A percentile compares a stretch with the other conserved stretches of the same genome.
These are phyloP conservation scores for Darevskia mixta DNA, from an alignment of 2,797 vertebrate species.

Conservation along the genomic window DNA sequence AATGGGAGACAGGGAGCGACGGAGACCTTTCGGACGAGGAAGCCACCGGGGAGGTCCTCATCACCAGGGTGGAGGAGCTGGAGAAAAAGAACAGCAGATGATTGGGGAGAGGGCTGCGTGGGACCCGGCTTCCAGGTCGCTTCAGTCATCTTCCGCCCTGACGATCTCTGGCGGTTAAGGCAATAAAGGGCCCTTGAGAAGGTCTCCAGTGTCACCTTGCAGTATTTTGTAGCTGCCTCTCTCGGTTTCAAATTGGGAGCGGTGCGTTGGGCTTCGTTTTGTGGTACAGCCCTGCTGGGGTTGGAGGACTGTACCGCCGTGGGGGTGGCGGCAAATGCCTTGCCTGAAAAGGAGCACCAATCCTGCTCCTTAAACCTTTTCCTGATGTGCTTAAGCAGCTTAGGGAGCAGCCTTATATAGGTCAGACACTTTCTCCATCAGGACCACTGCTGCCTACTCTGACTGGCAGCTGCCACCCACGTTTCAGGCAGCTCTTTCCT, in stretches of 20 bases:
- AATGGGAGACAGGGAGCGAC: constrained; percentile 83
- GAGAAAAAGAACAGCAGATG: constrained; percentile 48
- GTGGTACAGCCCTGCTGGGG: not conserved
- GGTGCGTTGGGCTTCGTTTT: accelerated
- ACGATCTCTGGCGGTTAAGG: not conserved
- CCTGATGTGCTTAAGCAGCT: too few species aligned
- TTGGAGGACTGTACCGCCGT: not conserved
- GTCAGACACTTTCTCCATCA: not conserved
- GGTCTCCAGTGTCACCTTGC: too few species aligned
- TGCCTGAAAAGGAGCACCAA: too few species aligned
- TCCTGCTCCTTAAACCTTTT: too few species aligned
- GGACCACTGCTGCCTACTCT: not conserved
- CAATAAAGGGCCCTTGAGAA: not conserved
- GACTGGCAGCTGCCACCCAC: not conserved
- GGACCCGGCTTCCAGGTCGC: not conserved
- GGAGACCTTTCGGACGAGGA: constrained; percentile 82
- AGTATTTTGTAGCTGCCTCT: not conserved
- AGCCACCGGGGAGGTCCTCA: constrained; percentile 69
- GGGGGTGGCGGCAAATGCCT: not conserved
- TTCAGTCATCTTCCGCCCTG: not conserved
- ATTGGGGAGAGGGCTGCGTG: not conserved
- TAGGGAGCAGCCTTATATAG: too few species aligned
- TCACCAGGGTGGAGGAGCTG: constrained; percentile 63
- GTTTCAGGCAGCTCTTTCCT: not conserved
- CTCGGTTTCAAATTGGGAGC: not conserved